These are phyloP conservation scores for Adelognathus sp. DNA, from an alignment of 2,888 invertebrate genomes.

Conservation along the genomic window DNA sequence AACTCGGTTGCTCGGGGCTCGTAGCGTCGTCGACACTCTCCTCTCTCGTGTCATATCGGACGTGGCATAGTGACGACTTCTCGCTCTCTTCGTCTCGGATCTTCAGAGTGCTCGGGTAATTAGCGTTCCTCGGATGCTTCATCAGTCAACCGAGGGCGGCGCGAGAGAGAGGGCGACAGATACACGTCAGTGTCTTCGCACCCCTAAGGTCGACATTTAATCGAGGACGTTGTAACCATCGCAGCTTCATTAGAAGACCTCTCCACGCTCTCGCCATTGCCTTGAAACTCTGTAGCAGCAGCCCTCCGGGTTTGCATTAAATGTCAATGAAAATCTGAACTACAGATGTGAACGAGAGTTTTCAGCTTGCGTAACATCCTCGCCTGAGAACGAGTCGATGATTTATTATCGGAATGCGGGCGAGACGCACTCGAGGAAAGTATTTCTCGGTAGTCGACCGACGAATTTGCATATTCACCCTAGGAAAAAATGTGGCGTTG, in stretches of 20 bases:
- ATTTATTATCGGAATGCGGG: constrained; percentile 46
- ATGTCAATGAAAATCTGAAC: constrained; percentile 40
- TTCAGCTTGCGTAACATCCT: constrained; percentile 36
- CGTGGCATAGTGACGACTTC: constrained; percentile 66
- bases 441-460: constrained; percentile 30
- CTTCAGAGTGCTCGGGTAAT: constrained; percentile 74
- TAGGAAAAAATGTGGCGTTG: constrained; percentile 14
- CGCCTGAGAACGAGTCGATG: not conserved
- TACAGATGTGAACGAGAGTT: constrained; percentile 38
- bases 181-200: constrained; percentile 44
- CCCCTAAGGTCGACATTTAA: constrained; percentile 62
- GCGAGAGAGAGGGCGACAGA: constrained; percentile 51
- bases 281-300: constrained; percentile 15
- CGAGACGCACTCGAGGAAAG: constrained; percentile 27
- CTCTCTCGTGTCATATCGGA: constrained; percentile 41
- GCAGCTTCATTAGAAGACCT: constrained; percentile 74
- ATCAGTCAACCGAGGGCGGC: constrained; percentile 72
- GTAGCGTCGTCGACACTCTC: constrained; percentile 15
- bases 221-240: constrained; percentile 71
- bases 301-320: not conserved
- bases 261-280: constrained; percentile 6
- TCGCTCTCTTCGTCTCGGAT: constrained; percentile 70
- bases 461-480: constrained; percentile 52
- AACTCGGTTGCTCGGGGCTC: constrained; percentile 10
- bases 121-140: constrained; percentile 75